Conservation (phyloP, 1,140 invertebrate species). For the Zaprionus taronus region DNA sequence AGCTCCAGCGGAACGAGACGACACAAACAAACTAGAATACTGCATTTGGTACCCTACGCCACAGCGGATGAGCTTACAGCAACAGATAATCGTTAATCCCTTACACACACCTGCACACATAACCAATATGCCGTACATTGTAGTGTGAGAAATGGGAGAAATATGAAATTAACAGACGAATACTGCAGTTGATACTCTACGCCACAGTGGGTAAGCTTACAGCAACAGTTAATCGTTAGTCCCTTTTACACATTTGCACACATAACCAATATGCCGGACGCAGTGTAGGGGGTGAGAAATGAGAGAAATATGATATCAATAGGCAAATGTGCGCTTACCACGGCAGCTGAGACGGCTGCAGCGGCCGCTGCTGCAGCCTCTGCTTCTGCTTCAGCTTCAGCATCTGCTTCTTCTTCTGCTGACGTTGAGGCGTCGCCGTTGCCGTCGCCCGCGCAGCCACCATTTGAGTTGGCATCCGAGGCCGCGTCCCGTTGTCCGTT, state of each 20-base stretch:
- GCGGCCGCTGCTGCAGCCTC: constrained; percentile 28
- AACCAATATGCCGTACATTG: neutral
- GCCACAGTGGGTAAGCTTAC: neutral
- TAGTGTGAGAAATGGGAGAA: constrained; percentile 29
- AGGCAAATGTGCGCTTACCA: constrained; percentile 61
- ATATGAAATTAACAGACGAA: constrained; percentile 48
- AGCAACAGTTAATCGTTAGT: neutral
- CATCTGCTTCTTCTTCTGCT: constrained; percentile 18
- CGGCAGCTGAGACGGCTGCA: constrained; percentile 58
- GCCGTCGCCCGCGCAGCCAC: constrained; percentile 35
- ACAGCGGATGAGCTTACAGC: neutral
- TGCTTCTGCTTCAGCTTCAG: constrained; percentile 12
- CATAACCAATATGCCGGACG: neutral
- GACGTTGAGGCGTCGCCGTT: constrained; percentile 28
- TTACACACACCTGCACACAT: neutral
- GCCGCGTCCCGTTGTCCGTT: constrained; percentile 50
- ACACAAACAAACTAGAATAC: constrained; percentile 52
- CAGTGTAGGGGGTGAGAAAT: constrained; percentile 10
- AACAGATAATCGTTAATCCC: neutral
- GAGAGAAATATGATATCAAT: constrained; percentile 47
- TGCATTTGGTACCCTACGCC: constrained; percentile 32
- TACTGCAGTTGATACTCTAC: constrained; percentile 32
- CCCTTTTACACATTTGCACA: neutral
- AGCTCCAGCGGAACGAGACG: constrained; percentile 36
- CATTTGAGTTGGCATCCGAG: constrained; percentile 36